These are phyloP conservation scores for Varanus salvator DNA, from an alignment of 2,113 vertebrate species.

Conservation along the genomic window DNA sequence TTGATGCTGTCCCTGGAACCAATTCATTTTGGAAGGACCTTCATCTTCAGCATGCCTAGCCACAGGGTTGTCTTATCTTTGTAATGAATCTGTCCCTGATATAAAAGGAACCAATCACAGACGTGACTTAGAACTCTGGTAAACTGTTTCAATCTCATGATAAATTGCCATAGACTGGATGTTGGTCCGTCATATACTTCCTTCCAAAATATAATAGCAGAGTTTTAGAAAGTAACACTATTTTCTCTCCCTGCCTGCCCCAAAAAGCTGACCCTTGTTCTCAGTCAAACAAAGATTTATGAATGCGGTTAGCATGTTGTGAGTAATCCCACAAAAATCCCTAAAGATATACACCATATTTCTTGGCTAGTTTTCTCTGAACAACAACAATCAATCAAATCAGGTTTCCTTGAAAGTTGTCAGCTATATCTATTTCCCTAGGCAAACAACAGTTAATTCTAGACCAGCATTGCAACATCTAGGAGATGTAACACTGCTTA, in stretches of 20 bases:
- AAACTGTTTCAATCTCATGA: background rate
- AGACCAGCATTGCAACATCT: slow-evolving; percentile 3
- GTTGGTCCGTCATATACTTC: background rate
- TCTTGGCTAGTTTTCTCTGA: background rate
- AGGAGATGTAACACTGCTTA: background rate
- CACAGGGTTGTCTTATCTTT: background rate
- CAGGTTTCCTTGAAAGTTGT: background rate
- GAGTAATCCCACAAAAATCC: background rate
- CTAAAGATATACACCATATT: background rate
- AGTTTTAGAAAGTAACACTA: background rate
- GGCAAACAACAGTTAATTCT: slow-evolving; percentile 16
- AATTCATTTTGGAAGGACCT: background rate
- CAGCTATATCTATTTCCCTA: background rate
- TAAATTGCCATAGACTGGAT: background rate
- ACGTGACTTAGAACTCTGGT: background rate
- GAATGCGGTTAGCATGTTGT: background rate
- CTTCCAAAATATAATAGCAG: background rate
- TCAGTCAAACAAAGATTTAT: background rate
- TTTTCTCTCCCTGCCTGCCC: slow-evolving; percentile 1
- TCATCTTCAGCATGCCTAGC: background rate
- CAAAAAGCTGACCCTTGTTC: background rate
- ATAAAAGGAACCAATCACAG: background rate
- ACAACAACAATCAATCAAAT: background rate
- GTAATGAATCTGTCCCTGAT: background rate
- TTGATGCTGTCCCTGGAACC: background rate